A percentile compares a stretch with the other conserved stretches of the same genome.
Evolutionary conservation across 2,888 invertebrate species (phyloP).

Genomic region (Salpingus planirostris): DNA sequence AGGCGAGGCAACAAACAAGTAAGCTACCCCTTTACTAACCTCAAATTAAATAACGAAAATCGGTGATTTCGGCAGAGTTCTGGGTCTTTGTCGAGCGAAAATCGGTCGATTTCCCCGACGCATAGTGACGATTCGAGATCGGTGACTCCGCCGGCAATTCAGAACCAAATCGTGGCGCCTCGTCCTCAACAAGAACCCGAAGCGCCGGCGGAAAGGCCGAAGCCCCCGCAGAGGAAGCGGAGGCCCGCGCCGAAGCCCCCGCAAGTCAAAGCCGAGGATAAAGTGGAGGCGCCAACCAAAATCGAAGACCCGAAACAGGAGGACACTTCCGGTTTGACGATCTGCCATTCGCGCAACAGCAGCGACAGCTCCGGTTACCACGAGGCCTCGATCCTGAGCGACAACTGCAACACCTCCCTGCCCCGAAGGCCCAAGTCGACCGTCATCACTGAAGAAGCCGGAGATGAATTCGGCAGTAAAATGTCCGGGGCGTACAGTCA

Average conservation of each 20-base stretch:
- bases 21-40: too few relatives aligned
- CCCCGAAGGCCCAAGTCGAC: slow-evolving; percentile 36
- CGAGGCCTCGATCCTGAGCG: slow-evolving; percentile 57
- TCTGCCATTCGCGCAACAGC: slow-evolving; percentile 61
- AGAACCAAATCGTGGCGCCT: slow-evolving; percentile 25
- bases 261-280: slow-evolving; percentile 11
- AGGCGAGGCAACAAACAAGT: slow-evolving; percentile 42
- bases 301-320: neutral
- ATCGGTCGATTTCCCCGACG: slow-evolving; percentile 48
- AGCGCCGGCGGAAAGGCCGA: slow-evolving; percentile 39
- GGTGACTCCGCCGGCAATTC: slow-evolving; percentile 37
- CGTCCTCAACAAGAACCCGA: slow-evolving; percentile 25
- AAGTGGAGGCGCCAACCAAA: neutral
- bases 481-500: slow-evolving; percentile 24
- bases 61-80: slow-evolving; percentile 31
- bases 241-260: slow-evolving; percentile 53
- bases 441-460: slow-evolving; percentile 21
- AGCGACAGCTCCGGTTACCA: slow-evolving; percentile 67
- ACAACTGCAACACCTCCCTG: slow-evolving; percentile 44
- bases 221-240: slow-evolving; percentile 47
- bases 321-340: slow-evolving; percentile 37
- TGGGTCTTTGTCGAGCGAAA: slow-evolving; percentile 39
- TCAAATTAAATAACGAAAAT: neutral
- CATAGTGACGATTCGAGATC: slow-evolving; percentile 50
- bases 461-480: slow-evolving; percentile 18